Conservation (phyloP, 2,888 invertebrate genomes). For the Ormyrus rosae region DNA sequence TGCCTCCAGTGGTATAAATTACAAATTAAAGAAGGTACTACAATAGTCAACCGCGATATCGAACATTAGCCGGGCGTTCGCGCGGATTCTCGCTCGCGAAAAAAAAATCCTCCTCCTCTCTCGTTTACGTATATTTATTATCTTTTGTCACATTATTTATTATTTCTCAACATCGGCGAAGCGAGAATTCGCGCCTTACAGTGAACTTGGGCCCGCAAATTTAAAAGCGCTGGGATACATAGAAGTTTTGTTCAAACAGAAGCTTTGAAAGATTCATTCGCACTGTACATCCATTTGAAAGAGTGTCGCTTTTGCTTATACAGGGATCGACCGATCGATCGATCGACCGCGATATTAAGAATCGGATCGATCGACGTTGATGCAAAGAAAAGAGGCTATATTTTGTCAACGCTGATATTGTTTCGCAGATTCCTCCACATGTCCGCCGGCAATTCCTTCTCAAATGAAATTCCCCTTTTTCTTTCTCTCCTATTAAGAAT, state of each 20-base stretch:
- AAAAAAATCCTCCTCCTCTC: conserved; percentile 8
- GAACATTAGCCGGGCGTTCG: conserved; percentile 49
- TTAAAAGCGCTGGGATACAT: conserved; percentile 51
- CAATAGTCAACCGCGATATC: conserved; percentile 56
- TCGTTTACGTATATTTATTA: conserved; percentile 35
- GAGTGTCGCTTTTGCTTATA: conserved; percentile 72
- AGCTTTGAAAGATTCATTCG: conserved; percentile 72
- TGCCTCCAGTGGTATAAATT: conserved; percentile 63
- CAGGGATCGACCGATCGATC: conserved; percentile 67
- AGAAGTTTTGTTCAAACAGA: conserved; percentile 50
- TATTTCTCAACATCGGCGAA: conserved; percentile 37
- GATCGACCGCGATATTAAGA: conserved; percentile 50
- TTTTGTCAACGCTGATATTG: conserved; percentile 74
- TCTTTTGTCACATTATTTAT: conserved; percentile 14
- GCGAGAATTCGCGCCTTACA: conserved; percentile 60
- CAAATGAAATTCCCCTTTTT: conserved; percentile 21
- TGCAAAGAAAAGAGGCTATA: conserved; percentile 75
- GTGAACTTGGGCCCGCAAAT: conserved; percentile 66
- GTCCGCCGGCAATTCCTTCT: conserved; percentile 52
- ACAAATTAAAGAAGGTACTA: conserved; percentile 52
- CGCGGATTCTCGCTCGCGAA: conserved; percentile 53
- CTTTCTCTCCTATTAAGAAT: neutral
- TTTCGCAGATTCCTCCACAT: conserved; percentile 59
- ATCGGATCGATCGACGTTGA: conserved; percentile 67
- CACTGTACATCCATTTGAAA: conserved; percentile 75